phyloP scores from a whole-genome alignment of 2,888 invertebrate species.

The Lasioglossum pauxillum region DNA sequence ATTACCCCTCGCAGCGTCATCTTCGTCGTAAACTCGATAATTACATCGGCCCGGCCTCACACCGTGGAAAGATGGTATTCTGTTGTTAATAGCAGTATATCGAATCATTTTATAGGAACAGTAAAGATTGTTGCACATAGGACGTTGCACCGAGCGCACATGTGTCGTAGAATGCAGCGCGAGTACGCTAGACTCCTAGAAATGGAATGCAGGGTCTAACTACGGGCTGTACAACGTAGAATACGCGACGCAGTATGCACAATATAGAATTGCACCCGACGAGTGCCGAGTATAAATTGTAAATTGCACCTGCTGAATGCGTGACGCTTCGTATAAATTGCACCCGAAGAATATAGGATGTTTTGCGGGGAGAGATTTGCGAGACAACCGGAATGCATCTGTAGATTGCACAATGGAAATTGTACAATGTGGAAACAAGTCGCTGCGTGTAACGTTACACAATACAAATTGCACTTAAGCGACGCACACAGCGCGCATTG shows the following conservation, averaged over 20 bases:
- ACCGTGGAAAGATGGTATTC: too few species aligned
- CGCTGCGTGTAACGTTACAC: not conserved
- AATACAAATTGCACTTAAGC: not conserved
- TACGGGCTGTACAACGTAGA: not conserved
- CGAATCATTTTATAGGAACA: not conserved
- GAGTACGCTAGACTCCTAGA: not conserved
- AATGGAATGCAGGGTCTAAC: not conserved
- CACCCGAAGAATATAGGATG: not conserved
- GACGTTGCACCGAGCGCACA: not conserved
- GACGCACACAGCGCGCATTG: not conserved
- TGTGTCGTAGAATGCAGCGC: not conserved
- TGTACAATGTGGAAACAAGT: constrained; percentile 1
- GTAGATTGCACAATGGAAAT: not conserved
- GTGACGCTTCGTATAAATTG: not conserved
- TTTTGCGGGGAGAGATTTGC: not conserved
- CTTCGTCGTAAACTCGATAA: not conserved
- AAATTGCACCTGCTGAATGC: not conserved
- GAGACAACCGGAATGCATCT: not conserved
- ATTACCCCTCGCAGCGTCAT: not conserved
- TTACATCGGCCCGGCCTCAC: not conserved
- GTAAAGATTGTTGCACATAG: not conserved
- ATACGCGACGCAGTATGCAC: not conserved
- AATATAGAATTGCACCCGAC: not conserved
- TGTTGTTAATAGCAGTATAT: not conserved
- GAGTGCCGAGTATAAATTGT: not conserved